Evolutionary conservation across 2,797 vertebrate genomes (phyloP), one percentile per base, ranked within the genome.

Genomic region (Naso thynnoides): DNA sequence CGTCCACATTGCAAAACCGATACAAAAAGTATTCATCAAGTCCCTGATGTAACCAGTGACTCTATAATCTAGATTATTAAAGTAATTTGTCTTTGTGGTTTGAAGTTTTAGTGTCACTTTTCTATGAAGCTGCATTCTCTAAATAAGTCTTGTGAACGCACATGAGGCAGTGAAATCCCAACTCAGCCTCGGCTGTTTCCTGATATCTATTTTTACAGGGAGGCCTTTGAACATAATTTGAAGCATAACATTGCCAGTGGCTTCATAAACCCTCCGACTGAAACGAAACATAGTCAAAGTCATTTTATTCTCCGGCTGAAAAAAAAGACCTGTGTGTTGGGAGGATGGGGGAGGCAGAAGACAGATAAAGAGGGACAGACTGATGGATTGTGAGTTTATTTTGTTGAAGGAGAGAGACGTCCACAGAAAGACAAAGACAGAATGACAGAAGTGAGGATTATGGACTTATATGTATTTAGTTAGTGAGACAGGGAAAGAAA

Each of bases 401-500:
- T 58, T 24, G 56, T 69, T 55, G 19, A 47, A 66, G 62, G 49
- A 64, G 50, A 64, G 29, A 61, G 60, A 79, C 31, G 9, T 33
- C 31, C 4, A 9, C 6, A 9, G 31, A 33, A 33, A 33, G 31
- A 33, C 31, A 79, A 26, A 67, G 57, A 71, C 44, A 64, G 50
- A 64, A 24, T 58, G 60, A 79, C 61, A 81, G 81, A 69, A 49
- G 65, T 38, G 31, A 69, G 79, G 83, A 85, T 88, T 83, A 83
- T 41, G n/a, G 85, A 70, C 45, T 76, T 68, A 79, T 76, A 74
- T 33, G 31, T 33, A 9, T 89, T 83, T 87, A 84, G 83, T 79
- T 48, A 44, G 39, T 26, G 58, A 55, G 63, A 68, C 33, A 33
- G 48, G 64, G 42, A 44, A 16, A 52, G 33, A 31, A 52, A 38